Evolutionary conservation across 2,797 vertebrate species (phyloP).

Genomic region (Nannoperca australis): DNA sequence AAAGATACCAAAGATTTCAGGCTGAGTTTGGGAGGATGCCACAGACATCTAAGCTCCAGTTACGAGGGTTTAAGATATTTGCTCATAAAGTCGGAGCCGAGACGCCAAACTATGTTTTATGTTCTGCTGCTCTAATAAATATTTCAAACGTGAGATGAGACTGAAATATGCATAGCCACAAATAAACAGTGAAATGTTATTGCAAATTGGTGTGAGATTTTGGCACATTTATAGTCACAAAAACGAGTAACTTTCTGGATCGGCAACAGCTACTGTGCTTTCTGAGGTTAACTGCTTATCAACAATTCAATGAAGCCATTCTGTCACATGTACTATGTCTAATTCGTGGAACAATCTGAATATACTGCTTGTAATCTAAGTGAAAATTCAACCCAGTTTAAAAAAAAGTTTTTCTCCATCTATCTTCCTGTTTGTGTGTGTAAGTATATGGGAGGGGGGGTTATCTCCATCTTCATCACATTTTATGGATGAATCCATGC

Average conservation of each 20-base stretch:
- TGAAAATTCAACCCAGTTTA: background rate
- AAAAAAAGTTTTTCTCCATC: background rate
- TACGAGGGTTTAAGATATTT: too few species aligned
- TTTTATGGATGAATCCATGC: slow-evolving; percentile 18
- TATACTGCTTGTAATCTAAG: accelerated
- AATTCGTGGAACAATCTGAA: background rate
- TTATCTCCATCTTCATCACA: slow-evolving; percentile 48
- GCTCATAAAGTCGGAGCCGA: too few species aligned
- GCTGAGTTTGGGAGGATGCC: background rate
- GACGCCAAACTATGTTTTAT: too few species aligned
- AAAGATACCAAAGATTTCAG: background rate
- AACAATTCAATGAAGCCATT: background rate
- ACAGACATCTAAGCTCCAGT: too few species aligned
- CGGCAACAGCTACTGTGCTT: too few species aligned
- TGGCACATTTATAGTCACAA: too few species aligned
- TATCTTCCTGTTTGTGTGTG: background rate
- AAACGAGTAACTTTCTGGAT: too few species aligned
- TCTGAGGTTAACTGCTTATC: too few species aligned
- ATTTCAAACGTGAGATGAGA: too few species aligned
- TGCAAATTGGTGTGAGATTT: too few species aligned
- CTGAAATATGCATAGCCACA: background rate
- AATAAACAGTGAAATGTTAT: background rate
- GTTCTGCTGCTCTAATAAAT: too few species aligned
- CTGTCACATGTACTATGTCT: too few species aligned
- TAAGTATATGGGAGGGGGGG: background rate